phyloP scores from a whole-genome alignment of 2,888 invertebrate species.

The Parochlus steinenii region DNA sequence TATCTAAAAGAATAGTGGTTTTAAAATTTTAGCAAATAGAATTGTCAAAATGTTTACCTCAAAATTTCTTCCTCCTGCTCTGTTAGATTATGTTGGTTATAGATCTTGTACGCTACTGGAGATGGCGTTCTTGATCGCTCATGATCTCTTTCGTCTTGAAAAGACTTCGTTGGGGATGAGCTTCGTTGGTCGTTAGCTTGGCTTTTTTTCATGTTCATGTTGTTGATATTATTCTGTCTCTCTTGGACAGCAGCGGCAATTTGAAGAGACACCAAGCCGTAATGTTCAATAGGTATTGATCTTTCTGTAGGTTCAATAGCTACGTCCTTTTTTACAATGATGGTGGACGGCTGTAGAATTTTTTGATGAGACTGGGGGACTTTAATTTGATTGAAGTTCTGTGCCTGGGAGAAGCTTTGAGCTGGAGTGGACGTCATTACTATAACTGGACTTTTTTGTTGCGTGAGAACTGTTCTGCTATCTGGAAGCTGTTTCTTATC shows the following conservation, averaged over 20 bases:
- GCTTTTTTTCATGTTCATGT: too few species aligned
- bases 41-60: too few species aligned
- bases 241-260: conserved; percentile 14
- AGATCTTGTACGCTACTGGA: conserved; percentile 5
- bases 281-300: conserved; percentile 11
- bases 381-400: conserved; percentile 15
- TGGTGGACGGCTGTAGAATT: conserved; percentile 12
- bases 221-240: conserved; percentile 12
- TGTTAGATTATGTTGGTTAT: too few species aligned
- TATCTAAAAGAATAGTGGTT: conserved; percentile 4
- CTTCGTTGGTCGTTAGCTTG: too few species aligned
- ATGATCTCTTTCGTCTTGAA: conserved; percentile 6
- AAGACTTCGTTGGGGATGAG: too few species aligned
- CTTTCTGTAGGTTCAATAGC: conserved; percentile 27
- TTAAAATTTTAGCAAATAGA: too few species aligned
- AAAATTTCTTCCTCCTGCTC: too few species aligned
- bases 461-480: conserved; percentile 16
- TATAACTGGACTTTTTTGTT: conserved; percentile 27
- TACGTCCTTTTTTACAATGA: conserved; percentile 26
- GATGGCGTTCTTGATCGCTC: conserved; percentile 6
- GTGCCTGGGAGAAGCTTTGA: conserved; percentile 11
- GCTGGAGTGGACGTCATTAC: conserved; percentile 22
- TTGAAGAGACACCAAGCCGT: conserved; percentile 14
- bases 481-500: conserved; percentile 25
- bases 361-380: conserved; percentile 12